Conservation (phyloP, 2,113 vertebrate species). For the Paratilapia polleni region DNA sequence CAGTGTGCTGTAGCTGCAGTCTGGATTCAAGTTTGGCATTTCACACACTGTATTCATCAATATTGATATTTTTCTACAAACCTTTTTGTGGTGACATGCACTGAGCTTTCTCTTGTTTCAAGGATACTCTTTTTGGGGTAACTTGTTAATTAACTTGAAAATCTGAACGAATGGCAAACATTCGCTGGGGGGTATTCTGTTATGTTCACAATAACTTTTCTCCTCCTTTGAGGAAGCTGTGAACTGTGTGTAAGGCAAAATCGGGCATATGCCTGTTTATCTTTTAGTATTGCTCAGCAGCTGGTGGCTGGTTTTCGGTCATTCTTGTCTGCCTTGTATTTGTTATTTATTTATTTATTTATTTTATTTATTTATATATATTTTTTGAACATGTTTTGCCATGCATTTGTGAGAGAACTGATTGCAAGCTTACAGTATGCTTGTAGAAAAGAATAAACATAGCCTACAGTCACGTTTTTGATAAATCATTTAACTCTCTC, state of each 20-base stretch:
- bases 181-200: slow-evolving; percentile 2
- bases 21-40: background rate
- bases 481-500: background rate
- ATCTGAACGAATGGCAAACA: slow-evolving; percentile 12
- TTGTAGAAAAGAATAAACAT: background rate
- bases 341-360: background rate
- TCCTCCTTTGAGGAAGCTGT: background rate
- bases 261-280: background rate
- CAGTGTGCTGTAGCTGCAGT: background rate
- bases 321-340: background rate
- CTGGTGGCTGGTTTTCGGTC: background rate
- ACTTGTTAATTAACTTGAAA: slow-evolving; percentile 5
- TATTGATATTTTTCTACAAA: slow-evolving; percentile 1
- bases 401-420: background rate
- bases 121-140: background rate
- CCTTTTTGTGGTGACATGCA: background rate
- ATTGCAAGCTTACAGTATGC: background rate
- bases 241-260: background rate
- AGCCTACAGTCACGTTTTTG: background rate
- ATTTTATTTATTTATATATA: no score
- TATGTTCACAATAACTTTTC: background rate
- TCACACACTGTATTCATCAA: background rate
- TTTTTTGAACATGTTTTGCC: background rate
- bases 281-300: background rate
- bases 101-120: background rate